Base-by-base conservation (phyloP, 2,888 invertebrate genomes). In the Tetragonisca angustula region DNA sequence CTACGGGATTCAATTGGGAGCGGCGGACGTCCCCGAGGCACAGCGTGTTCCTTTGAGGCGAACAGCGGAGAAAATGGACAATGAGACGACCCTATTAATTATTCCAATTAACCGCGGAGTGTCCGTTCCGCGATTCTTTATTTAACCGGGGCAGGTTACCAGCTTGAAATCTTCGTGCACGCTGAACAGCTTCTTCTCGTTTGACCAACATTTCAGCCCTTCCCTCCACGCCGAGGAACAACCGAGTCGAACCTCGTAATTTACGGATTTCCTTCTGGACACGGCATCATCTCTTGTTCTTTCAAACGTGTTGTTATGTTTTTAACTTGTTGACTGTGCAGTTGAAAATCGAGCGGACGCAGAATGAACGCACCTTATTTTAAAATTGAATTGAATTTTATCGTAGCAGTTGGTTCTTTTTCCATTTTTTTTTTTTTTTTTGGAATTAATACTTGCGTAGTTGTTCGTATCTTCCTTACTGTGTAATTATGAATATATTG, bases 31-130 rank as follows among this genome's bases (percentile, higher is more conserved):
- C 85, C 77, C 80, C 27, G 73, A 54, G 77, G 87, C 68, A 49
- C 49, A 36, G 74, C 77, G 65, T 75, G 81, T 86, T 84, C 80
- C 76, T 75, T 83, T 56, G 62, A 65, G 64, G 72, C 67, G 79
- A 76, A 72, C 68, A 56, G 9, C 68, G 65, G 62, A 65, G 81
- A 76, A 84, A 80, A 72, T 79, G 89, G 74, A 91, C 90, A 88
- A 90, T 86, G 91, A 84, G 83, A 64, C 84, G 74, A 72, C 52
- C 70, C 86, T 90, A 90, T 91, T 89, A 91, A 91, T 89, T 89
- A 89, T 88, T 88, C 88, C 87, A 89, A 89, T 89, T 89, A 89
- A 89, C 88, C 83, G 78, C 80, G 72, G 43, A 84, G 70, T 82
- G 84, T 87, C 82, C 79, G 81, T 76, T 67, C 43, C 62, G 75